Conservation (phyloP, 2,797 vertebrate species). For the Peromyscus nudipes region DNA sequence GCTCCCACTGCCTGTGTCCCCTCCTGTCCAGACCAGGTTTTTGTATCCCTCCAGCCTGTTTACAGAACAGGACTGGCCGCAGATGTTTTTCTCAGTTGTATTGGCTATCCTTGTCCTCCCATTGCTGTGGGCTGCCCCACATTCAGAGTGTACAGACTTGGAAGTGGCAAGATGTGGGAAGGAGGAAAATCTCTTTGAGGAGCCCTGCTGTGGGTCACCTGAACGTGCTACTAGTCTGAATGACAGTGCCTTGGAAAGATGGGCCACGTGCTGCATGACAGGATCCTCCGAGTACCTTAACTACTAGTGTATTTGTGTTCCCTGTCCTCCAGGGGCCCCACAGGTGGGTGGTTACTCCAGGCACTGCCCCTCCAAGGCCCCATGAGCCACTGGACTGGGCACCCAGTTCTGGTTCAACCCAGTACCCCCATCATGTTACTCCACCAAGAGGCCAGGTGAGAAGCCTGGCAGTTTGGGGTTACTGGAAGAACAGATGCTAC, state of each 20-base stretch:
- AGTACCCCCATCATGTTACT: fast-evolving
- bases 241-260: constrained; percentile 72
- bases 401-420: neutral
- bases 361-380: neutral
- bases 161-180: neutral
- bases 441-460: neutral
- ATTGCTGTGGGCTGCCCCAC: neutral
- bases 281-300: neutral
- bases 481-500: neutral
- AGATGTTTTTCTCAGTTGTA: neutral
- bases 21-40: neutral
- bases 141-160: neutral
- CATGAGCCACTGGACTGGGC: neutral
- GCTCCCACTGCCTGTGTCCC: neutral
- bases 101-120: neutral
- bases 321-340: neutral
- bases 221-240: neutral
- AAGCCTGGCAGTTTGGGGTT: neutral
- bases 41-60: fast-evolving
- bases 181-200: no score
- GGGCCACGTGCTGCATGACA: neutral
- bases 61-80: neutral
- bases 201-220: neutral
- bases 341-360: neutral
- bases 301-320: neutral